phyloP scores from a whole-genome alignment of 2,797 vertebrate genomes.

The Hoplostethus atlanticus region DNA sequence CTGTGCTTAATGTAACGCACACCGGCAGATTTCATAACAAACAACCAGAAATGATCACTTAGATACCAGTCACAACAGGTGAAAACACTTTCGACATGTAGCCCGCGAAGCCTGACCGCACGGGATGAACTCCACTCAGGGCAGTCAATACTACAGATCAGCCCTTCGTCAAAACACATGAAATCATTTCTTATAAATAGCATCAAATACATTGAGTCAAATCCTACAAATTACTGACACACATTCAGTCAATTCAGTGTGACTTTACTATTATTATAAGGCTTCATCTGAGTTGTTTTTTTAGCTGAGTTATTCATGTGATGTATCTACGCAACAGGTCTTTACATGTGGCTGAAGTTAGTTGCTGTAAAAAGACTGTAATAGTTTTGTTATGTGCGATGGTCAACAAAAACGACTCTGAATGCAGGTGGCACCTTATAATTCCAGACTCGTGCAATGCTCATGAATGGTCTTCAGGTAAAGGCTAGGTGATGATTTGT shows the following conservation, averaged over 20 bases:
- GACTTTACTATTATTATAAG: no score
- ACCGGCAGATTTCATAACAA: constrained; percentile 59
- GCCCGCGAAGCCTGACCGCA: not conserved
- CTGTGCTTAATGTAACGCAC: constrained; percentile 64
- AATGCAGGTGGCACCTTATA: not conserved
- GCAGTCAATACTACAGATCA: not conserved
- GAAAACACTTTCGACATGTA: constrained; percentile 21
- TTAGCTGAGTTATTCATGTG: no score
- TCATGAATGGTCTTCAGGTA: constrained; percentile 1
- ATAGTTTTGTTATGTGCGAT: not conserved
- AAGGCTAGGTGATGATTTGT: constrained; percentile 39
- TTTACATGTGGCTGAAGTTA: no score
- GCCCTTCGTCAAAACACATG: not conserved
- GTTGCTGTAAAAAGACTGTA: no score
- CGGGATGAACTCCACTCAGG: constrained; percentile 9
- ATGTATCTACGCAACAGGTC: no score
- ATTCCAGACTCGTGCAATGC: not conserved
- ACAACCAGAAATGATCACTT: constrained; percentile 57
- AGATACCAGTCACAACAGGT: constrained; percentile 42
- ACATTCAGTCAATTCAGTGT: not conserved
- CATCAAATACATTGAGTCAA: not conserved
- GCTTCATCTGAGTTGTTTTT: no score
- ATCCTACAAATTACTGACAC: not conserved
- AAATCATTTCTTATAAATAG: constrained; percentile 5
- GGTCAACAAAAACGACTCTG: not conserved